Evolutionary conservation across 2,113 vertebrate genomes (phyloP).

Genomic region (Nannospalax galili): DNA sequence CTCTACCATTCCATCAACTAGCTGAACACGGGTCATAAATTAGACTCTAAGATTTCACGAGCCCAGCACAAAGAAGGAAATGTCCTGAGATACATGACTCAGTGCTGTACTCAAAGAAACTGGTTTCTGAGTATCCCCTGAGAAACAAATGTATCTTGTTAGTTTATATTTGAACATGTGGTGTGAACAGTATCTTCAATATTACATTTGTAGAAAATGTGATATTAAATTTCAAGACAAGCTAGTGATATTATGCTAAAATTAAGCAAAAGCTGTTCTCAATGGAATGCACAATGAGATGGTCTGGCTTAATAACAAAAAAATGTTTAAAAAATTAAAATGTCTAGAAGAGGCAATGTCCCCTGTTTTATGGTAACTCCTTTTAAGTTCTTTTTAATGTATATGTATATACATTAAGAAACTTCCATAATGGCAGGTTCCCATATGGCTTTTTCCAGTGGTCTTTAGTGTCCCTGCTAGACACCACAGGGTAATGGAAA

Average conservation of each 20-base stretch:
- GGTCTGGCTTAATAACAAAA: background rate
- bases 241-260: background rate
- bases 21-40: background rate
- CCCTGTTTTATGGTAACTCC: too few relatives aligned
- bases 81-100: background rate
- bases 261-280: background rate
- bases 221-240: background rate
- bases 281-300: background rate
- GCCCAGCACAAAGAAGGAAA: background rate
- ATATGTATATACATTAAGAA: too few relatives aligned
- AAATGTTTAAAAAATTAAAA: background rate
- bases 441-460: too few relatives aligned
- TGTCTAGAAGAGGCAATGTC: too few relatives aligned
- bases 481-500: too few relatives aligned
- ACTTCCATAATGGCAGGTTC: too few relatives aligned
- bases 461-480: too few relatives aligned
- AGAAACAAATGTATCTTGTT: background rate
- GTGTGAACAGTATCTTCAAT: background rate
- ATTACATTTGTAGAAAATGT: background rate
- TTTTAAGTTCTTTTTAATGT: too few relatives aligned
- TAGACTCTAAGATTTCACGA: background rate
- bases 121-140: background rate
- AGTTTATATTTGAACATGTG: background rate
- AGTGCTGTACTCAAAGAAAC: background rate
- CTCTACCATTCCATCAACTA: background rate